These are phyloP conservation scores for human DNA, from an alignment of 2,113 vertebrate species.

Conservation along the genomic window GRCh38 chr14:39879001-39879500, in stretches of 20 bases:
- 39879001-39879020: not conserved
- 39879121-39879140: not conserved
- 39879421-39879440: not conserved
- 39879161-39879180: not conserved
- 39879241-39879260: not conserved
- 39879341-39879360: not conserved
- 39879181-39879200: not conserved
- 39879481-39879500: not conserved
- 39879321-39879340: not conserved
- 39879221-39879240: not conserved
- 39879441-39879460: not conserved
- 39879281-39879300: not conserved
- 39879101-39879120: not conserved
- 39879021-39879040: not conserved
- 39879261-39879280: not conserved
- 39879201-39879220: not conserved
- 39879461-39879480: not conserved
- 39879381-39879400: constrained; percentile 37
- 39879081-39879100: not conserved
- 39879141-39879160: not conserved
- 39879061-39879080: not conserved
- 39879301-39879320: not conserved
- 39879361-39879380: not conserved
- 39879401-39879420: not conserved
- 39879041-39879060: constrained; percentile 30